Evolutionary conservation across 2,888 invertebrate species (phyloP).

Genomic region (Synergus itoensis): DNA sequence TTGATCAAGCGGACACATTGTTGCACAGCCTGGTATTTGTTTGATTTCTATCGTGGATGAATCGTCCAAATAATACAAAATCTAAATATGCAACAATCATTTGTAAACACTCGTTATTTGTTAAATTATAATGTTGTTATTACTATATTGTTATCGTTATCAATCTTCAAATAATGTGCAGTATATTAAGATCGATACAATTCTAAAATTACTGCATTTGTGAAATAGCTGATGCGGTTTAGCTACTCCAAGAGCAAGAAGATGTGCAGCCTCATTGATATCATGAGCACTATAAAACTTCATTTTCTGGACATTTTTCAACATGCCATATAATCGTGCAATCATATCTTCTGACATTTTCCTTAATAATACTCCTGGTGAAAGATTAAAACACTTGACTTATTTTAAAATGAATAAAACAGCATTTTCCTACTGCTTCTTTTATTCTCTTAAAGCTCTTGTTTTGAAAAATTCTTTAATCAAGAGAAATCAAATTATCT

Average conservation of each 20-base stretch:
- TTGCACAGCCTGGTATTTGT: slow-evolving; percentile 78
- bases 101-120: background rate
- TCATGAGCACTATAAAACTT: slow-evolving; percentile 70
- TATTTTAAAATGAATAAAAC: too few species aligned
- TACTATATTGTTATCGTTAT: too few species aligned
- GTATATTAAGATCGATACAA: slow-evolving; percentile 56
- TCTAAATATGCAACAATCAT: background rate
- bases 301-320: slow-evolving; percentile 70
- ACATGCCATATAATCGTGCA: slow-evolving; percentile 64
- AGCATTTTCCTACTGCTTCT: too few species aligned
- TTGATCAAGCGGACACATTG: slow-evolving; percentile 79
- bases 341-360: slow-evolving; percentile 51
- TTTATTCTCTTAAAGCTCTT: too few species aligned
- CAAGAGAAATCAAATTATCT: too few species aligned
- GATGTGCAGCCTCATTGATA: slow-evolving; percentile 68
- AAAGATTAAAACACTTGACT: too few species aligned
- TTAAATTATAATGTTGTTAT: too few species aligned
- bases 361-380: slow-evolving; percentile 50
- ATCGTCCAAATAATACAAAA: slow-evolving; percentile 6
- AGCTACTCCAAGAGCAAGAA: slow-evolving; percentile 67
- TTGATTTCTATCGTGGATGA: background rate
- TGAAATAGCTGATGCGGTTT: slow-evolving; percentile 66
- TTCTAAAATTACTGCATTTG: slow-evolving; percentile 69
- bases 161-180: too few species aligned
- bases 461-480: too few species aligned